Base-by-base conservation (phyloP, 2,797 vertebrate genomes). In the Gila robusta region DNA sequence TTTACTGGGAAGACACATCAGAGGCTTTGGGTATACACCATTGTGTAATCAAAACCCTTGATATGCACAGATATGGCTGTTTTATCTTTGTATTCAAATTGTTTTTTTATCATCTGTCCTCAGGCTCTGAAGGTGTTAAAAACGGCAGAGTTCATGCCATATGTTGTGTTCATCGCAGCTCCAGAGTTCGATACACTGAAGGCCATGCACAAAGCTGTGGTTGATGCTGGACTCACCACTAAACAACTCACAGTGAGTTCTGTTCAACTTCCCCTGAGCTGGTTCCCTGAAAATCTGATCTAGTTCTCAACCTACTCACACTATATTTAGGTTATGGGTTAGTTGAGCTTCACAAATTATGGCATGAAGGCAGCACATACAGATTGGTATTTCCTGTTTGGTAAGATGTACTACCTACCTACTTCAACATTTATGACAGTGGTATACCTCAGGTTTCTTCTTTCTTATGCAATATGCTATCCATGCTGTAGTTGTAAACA, bases 131-230 rank as follows among this genome's bases (percentile, higher is more conserved):
- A 99, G 93, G 95, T 99, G 3, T 91, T 99, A 93, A 96, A 97
- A 92, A 99, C 98, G 0, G 96, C 97, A 0, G 98, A 99, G 93
- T 99, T 99, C 92, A 99, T 99, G 98, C 98, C 98, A 80, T 99
- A 98, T 7, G 98, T 99, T 54, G 98, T 99, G 37, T 99, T 99
- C 85, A 98, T 99, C 44, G 98, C 97, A 10, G 97, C 98, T 35
- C 98, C 98, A 0, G 98, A 98, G 86, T 92, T 98, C 14, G 98
- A 99, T n/a, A 99, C 96, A 0, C 90, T 99, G 28, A 97, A 98
- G 87, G 95, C 93, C 74, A 98, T 99, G 97, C 98, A 99, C 94
- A 97, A 98, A 94, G 98, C 98, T 21, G 98, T 98, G 87, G 97
- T 98, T 86, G 97, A 99, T 89, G 97, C 98, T 4, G 98, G 98